A percentile compares a stretch with the other conserved stretches of the same genome.
phyloP scores from a whole-genome alignment of 2,797 vertebrate genomes.

The Hemitrygon akajei region DNA sequence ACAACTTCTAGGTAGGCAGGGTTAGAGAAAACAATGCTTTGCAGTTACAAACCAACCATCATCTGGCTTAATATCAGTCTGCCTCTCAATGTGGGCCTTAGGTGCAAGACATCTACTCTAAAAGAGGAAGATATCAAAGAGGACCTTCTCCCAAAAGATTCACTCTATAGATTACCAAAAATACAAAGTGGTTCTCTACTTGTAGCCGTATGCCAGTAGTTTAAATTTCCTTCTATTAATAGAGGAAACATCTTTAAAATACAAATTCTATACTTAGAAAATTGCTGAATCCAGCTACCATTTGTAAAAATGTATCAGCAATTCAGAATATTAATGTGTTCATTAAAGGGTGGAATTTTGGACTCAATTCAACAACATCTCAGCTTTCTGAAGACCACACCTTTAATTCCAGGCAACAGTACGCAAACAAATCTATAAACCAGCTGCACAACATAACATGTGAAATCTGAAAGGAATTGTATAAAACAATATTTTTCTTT shows the following conservation, averaged over 20 bases:
- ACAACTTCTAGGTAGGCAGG: too few relatives aligned
- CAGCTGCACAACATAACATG: not conserved
- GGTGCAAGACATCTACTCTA: not conserved
- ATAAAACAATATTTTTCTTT: not conserved
- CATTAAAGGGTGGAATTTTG: not conserved
- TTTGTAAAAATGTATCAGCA: too few relatives aligned
- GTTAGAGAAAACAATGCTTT: too few relatives aligned
- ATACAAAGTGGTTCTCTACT: not conserved
- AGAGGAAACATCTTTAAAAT: too few relatives aligned
- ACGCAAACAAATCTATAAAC: not conserved
- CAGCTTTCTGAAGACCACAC: not conserved
- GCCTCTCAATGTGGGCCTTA: not conserved
- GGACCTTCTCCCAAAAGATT: not conserved
- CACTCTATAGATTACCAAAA: not conserved
- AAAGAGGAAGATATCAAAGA: not conserved
- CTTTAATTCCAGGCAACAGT: not conserved
- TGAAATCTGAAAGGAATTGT: not conserved
- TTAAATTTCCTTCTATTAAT: not conserved
- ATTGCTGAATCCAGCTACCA: too few relatives aligned
- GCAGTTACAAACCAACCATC: too few relatives aligned
- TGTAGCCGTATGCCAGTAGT: not conserved
- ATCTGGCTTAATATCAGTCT: too few relatives aligned
- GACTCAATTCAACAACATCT: not conserved
- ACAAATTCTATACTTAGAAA: not conserved
- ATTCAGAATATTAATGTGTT: not conserved